A percentile compares a stretch with the other conserved stretches of the same genome.
These are phyloP conservation scores for Lithosia quadra DNA, from an alignment of 2,888 invertebrate species.

Conservation along the genomic window DNA sequence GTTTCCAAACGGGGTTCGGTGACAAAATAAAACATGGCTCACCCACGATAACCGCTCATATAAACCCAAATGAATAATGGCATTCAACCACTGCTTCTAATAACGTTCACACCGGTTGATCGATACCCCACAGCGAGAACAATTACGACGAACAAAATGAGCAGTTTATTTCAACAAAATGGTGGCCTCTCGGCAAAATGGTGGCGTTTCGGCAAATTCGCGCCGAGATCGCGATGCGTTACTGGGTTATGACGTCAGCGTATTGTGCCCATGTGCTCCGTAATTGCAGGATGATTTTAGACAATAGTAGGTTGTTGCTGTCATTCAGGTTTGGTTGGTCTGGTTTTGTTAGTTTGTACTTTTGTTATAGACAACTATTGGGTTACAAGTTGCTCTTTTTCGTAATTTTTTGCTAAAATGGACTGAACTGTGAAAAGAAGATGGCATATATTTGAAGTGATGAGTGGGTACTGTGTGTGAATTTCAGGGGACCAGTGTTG, in stretches of 20 bases:
- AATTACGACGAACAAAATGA: constrained; percentile 28
- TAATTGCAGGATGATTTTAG: constrained; percentile 14
- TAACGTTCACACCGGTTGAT: constrained; percentile 23
- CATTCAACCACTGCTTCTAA: constrained; percentile 10
- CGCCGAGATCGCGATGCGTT: constrained; percentile 46
- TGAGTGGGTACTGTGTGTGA: no score
- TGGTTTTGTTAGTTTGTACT: background rate
- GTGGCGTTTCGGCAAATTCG: constrained; percentile 52
- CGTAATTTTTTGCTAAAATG: no score
- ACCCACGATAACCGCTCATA: background rate
- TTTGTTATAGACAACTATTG: background rate
- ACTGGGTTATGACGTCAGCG: constrained; percentile 46
- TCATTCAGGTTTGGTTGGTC: background rate
- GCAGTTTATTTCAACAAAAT: constrained; percentile 49
- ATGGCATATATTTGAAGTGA: no score
- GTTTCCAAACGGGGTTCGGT: background rate
- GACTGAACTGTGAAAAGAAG: no score
- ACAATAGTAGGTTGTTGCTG: background rate
- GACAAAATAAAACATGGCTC: background rate
- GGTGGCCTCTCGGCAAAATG: constrained; percentile 49
- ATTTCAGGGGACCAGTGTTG: no score
- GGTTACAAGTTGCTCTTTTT: background rate
- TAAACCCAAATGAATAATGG: constrained; percentile 16
- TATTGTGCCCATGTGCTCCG: constrained; percentile 28
- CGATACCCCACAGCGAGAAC: constrained; percentile 24